Evolutionary conservation across 1,140 invertebrate species (phyloP).

Genomic region (Drosophila punjabiensis): DNA sequence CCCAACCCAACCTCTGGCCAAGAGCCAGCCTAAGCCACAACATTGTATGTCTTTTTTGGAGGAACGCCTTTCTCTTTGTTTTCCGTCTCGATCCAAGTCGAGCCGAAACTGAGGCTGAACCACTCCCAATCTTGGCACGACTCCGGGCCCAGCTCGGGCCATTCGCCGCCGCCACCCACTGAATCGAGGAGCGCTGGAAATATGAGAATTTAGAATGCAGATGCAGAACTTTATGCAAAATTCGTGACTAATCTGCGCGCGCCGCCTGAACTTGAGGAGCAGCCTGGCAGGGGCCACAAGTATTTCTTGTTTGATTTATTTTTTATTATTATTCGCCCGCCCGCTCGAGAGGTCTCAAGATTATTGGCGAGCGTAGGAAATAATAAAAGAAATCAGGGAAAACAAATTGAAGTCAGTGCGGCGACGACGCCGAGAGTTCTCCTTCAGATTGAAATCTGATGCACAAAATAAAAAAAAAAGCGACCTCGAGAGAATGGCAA

Average conservation of each 20-base stretch:
- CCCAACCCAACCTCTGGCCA: conserved; percentile 28
- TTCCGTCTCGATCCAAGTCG: conserved; percentile 19
- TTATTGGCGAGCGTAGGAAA: conserved; percentile 48
- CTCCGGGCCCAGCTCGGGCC: conserved; percentile 60
- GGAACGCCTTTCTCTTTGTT: conserved; percentile 78
- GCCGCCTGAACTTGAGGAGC: conserved; percentile 14
- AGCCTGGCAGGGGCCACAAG: conserved; percentile 1
- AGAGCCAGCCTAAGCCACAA: conserved; percentile 25
- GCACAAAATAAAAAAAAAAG: conserved; percentile 13
- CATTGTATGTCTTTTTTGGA: conserved; percentile 34
- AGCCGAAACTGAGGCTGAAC: conserved; percentile 38
- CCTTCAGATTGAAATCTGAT: conserved; percentile 44
- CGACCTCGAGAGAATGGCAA: conserved; percentile 25
- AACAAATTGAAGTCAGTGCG: conserved; percentile 41
- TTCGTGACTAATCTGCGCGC: conserved; percentile 71
- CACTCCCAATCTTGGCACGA: conserved; percentile 77
- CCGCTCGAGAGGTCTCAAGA: conserved; percentile 38
- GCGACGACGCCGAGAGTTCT: conserved; percentile 21
- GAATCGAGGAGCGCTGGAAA: conserved; percentile 51
- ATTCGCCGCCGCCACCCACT: conserved; percentile 55
- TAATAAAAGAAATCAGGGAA: conserved; percentile 51
- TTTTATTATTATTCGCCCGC: conserved; percentile 16
- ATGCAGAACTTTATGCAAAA: conserved; percentile 64
- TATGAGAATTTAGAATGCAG: conserved; percentile 68
- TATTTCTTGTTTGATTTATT: conserved; percentile 21